phyloP scores from a whole-genome alignment of 2,797 vertebrate species.

The Oreortyx pictus region DNA sequence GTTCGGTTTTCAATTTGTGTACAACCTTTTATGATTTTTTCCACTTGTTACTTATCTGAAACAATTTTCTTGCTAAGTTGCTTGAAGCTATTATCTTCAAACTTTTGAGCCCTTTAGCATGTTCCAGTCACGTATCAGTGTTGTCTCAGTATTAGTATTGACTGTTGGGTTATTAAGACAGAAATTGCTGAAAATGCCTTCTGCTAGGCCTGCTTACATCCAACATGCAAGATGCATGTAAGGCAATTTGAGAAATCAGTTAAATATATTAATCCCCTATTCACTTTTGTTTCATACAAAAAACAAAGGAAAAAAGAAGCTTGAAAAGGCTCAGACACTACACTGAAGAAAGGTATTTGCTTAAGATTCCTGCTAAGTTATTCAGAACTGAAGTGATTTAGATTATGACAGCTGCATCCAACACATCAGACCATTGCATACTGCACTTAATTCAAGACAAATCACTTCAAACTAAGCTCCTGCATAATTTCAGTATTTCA shows the following conservation, averaged over 20 bases:
- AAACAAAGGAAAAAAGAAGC: background rate
- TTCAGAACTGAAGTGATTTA: background rate
- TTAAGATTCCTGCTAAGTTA: background rate
- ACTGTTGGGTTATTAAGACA: background rate
- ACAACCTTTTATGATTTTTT: background rate
- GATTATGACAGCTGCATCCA: background rate
- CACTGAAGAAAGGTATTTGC: background rate
- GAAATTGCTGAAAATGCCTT: background rate
- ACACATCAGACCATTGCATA: background rate
- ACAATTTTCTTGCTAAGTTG: background rate
- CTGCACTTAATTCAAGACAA: background rate
- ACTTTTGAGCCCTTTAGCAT: background rate
- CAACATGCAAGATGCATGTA: background rate
- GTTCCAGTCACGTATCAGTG: background rate
- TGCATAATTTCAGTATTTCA: background rate
- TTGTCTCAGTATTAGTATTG: background rate
- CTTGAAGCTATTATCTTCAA: conserved; percentile 13
- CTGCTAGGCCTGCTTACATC: background rate
- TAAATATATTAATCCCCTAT: background rate
- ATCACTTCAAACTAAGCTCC: background rate
- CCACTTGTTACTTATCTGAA: background rate
- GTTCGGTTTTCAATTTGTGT: background rate
- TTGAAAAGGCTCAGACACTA: background rate
- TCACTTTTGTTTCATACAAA: background rate
- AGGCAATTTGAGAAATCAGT: background rate